Evolutionary conservation across 1,140 invertebrate genomes (phyloP).

Genomic region (Drosophila ohnishii): DNA sequence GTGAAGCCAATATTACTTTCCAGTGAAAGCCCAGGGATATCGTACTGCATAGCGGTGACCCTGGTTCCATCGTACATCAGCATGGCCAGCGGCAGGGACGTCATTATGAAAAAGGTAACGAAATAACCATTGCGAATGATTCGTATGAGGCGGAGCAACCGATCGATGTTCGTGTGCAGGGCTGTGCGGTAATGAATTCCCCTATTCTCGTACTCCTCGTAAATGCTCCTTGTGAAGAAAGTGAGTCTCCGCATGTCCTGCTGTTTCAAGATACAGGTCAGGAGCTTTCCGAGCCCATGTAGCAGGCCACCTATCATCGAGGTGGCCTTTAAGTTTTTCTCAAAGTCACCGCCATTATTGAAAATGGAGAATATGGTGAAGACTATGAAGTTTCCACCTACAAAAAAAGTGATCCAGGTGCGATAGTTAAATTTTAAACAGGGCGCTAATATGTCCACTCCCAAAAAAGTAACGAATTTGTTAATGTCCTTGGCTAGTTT

Average conservation of each 20-base stretch:
- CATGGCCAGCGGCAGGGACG: slow-evolving; percentile 16
- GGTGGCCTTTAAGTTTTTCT: slow-evolving; percentile 31
- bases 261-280: slow-evolving; percentile 31
- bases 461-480: slow-evolving; percentile 20
- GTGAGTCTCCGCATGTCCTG: slow-evolving; percentile 19
- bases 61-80: slow-evolving; percentile 44
- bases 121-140: slow-evolving; percentile 45
- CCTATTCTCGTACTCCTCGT: slow-evolving; percentile 39
- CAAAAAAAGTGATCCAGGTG: slow-evolving; percentile 35
- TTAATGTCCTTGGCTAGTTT: slow-evolving; percentile 38
- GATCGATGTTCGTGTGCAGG: slow-evolving; percentile 46
- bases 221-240: slow-evolving; percentile 11
- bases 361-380: slow-evolving; percentile 41
- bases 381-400: slow-evolving; percentile 11
- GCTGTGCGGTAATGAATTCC: background rate
- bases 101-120: slow-evolving; percentile 34
- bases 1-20: slow-evolving; percentile 28
- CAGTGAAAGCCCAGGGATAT: slow-evolving; percentile 44
- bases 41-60: slow-evolving; percentile 39
- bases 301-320: slow-evolving; percentile 52
- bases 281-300: slow-evolving; percentile 25
- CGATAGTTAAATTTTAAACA: slow-evolving; percentile 27
- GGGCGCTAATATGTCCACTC: slow-evolving; percentile 38
- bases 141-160: slow-evolving; percentile 21
- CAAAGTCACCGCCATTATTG: slow-evolving; percentile 32